Evolutionary conservation across 2,113 vertebrate genomes (phyloP).

Genomic region (Prinia subflava): DNA sequence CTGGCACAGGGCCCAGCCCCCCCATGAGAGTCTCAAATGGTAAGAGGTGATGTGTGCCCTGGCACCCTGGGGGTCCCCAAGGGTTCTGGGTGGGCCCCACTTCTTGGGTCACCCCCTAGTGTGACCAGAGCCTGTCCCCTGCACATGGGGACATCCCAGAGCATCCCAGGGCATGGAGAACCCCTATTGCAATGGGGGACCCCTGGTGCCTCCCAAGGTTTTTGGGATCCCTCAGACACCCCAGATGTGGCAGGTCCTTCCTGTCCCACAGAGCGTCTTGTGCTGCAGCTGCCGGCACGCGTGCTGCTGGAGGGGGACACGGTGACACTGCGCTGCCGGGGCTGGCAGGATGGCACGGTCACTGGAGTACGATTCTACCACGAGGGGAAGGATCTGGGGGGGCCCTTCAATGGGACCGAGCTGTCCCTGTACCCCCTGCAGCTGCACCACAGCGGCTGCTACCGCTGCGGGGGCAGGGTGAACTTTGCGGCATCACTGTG

Average conservation of each 20-base stretch:
- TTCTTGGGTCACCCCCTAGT: background rate
- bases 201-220: too few species aligned
- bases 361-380: background rate
- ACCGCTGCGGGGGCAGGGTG: background rate
- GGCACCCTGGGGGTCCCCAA: too few species aligned
- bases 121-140: background rate
- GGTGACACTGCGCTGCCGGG: background rate
- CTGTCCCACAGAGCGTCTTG: too few species aligned
- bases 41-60: background rate
- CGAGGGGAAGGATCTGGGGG: background rate
- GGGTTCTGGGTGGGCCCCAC: background rate
- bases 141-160: background rate
- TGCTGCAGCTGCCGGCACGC: too few species aligned
- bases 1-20: accelerated
- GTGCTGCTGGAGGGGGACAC: background rate
- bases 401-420: accelerated
- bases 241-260: too few species aligned
- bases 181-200: too few species aligned
- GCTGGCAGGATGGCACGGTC: too few species aligned
- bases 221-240: too few species aligned
- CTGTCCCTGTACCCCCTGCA: background rate
- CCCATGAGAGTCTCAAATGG: background rate
- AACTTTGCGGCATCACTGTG: too few species aligned
- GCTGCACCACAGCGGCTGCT: background rate
- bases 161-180: too few species aligned